Conservation (phyloP, 2,797 vertebrate genomes). For the Melanotaenia parkinsoni region DNA sequence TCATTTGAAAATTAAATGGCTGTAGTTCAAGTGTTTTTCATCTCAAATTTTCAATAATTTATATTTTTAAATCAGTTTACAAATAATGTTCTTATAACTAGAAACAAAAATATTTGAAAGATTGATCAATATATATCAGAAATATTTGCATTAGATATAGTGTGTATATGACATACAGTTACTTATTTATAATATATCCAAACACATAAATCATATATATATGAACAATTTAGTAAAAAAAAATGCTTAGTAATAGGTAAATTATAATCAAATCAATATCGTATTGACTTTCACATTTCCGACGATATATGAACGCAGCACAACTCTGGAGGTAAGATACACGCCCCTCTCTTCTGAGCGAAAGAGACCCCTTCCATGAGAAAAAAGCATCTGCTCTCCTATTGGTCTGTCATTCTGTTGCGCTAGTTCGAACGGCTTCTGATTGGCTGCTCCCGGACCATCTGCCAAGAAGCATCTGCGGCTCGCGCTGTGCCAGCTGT, state of each 20-base stretch:
- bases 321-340: constrained; percentile 31
- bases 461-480: constrained; percentile 66
- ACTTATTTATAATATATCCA: too few relatives aligned
- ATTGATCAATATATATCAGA: too few relatives aligned
- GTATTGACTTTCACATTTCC: not conserved
- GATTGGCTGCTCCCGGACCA: constrained; percentile 58
- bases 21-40: not conserved
- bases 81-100: not conserved
- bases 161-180: too few relatives aligned
- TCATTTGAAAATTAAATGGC: too few relatives aligned
- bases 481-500: constrained; percentile 76
- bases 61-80: not conserved
- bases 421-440: not conserved
- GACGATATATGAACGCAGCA: constrained; percentile 43
- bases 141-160: too few relatives aligned
- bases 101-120: too few relatives aligned
- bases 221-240: not conserved
- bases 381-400: constrained; percentile 4
- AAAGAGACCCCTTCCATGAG: constrained; percentile 13
- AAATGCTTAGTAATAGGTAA: not conserved
- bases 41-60: not conserved
- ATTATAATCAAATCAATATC: not conserved
- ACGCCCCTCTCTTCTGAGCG: constrained; percentile 54
- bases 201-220: too few relatives aligned
- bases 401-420: constrained; percentile 57